These are phyloP conservation scores for Brachynemurus nebulosus DNA, from an alignment of 2,888 invertebrate genomes.

Conservation along the genomic window DNA sequence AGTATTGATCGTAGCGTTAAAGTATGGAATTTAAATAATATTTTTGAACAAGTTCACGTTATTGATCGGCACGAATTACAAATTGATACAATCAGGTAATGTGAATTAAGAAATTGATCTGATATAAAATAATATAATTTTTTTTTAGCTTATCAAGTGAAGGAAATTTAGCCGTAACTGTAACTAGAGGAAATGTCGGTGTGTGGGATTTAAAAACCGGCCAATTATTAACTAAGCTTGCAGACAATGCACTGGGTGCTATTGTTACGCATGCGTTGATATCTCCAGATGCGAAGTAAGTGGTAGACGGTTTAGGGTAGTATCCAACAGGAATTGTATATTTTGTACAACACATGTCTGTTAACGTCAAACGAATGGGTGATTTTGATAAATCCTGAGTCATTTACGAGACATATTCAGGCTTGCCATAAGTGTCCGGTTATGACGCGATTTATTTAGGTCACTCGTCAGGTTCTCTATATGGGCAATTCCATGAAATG, in stretches of 20 bases:
- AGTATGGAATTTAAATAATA: conserved; percentile 98
- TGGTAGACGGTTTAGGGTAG: too few relatives aligned
- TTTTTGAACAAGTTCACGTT: conserved; percentile 92
- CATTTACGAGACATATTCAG: too few relatives aligned
- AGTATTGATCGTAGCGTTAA: conserved; percentile 96
- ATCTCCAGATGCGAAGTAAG: conserved; percentile 64
- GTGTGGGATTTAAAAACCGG: conserved; percentile 88
- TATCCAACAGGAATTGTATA: too few relatives aligned
- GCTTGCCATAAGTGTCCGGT: too few relatives aligned
- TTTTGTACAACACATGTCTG: too few relatives aligned
- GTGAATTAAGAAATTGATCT: too few relatives aligned
- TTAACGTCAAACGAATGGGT: too few relatives aligned
- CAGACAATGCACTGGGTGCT: conserved; percentile 83
- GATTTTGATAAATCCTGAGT: too few relatives aligned
- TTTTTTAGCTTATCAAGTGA: conserved; percentile 55
- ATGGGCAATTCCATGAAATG: too few relatives aligned
- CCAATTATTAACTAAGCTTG: conserved; percentile 68
- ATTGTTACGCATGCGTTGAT: conserved; percentile 88
- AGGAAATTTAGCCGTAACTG: conserved; percentile 73
- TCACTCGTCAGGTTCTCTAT: too few relatives aligned
- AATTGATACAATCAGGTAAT: conserved; percentile 79
- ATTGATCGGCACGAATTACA: conserved; percentile 92
- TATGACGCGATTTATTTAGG: too few relatives aligned
- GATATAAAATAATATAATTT: too few relatives aligned
- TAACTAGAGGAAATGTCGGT: conserved; percentile 87